Evolutionary conservation across 2,797 vertebrate species (phyloP), one percentile per base, ranked within the genome.

Genomic region (Sebastes miniatus): DNA sequence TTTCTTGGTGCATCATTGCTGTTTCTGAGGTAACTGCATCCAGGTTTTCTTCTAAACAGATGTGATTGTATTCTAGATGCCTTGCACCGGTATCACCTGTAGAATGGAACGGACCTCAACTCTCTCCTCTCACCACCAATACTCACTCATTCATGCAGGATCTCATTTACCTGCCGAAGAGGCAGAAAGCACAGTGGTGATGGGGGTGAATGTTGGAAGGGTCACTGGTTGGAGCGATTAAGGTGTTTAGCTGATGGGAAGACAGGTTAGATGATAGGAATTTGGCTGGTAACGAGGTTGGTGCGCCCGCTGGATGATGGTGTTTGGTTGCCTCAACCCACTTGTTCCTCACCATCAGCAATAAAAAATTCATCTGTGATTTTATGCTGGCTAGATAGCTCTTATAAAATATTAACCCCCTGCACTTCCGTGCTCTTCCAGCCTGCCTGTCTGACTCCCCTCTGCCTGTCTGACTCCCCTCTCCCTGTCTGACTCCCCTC

Each of bases 341-440:
- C 73, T 68, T 4, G 20, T 66, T 73, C 39, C 43, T 85, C 78
- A 57, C 76, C 85, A 73, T 83, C 86, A 77, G 72, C 64, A 56
- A 91, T 93, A 63, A 92, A 94, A 93, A 86, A 92, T 92, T 88
- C 32, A 93, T 90, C 81, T 69, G 6, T 61, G 72, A 88, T 92
- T 91, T 92, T 85, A 73, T 88, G 83, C 84, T 8, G 69, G 73
- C 72, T 83, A 80, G 84, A 88, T 89, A 61, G 77, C 50, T 69
- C 78, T 79, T 84, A 93, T 94, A 52, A 92, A 93, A 94, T 92
- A 93, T 94, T 92, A 87, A 93, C 39, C 79, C 73, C 4, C 36
- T 82, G 76, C 85, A 79, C 88, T 81, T 88, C 52, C 36, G 80
- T 27, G 80, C 79, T 78, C 68, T 58, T 83, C 31, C 0, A 27